A percentile compares a stretch with the other conserved stretches of the same genome.
phyloP scores from a whole-genome alignment of 2,888 invertebrate species.

The Nasonovia ribisnigri region DNA sequence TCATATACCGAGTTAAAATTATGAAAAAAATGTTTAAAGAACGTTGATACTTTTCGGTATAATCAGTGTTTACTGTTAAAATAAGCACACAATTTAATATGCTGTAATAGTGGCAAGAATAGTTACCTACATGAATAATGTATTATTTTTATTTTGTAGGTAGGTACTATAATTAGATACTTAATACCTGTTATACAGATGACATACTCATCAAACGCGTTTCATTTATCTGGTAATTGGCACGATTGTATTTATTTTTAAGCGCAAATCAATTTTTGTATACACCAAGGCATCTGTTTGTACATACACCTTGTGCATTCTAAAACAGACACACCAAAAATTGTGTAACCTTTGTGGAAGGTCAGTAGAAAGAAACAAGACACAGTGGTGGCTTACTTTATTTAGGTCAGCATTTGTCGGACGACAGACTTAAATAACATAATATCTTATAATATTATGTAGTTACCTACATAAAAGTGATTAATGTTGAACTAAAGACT shows the following conservation, averaged over 20 bases:
- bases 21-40: background rate
- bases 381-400: background rate
- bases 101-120: background rate
- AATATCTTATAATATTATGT: background rate
- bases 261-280: background rate
- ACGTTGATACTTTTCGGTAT: background rate
- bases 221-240: background rate
- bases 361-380: background rate
- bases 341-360: conserved; percentile 45
- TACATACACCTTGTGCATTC: background rate
- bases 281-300: background rate
- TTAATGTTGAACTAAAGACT: conserved; percentile 47
- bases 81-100: background rate
- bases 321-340: background rate
- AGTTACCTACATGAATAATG: background rate
- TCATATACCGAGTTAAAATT: too few relatives aligned
- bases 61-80: background rate
- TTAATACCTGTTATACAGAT: background rate
- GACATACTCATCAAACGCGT: background rate
- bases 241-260: background rate
- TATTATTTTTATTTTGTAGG: background rate
- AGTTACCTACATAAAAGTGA: background rate
- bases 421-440: background rate
- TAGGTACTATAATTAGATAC: background rate
- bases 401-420: conserved; percentile 34